phyloP scores from a whole-genome alignment of 1,140 invertebrate species.

The Dendroctonus ponderosae region DNA sequence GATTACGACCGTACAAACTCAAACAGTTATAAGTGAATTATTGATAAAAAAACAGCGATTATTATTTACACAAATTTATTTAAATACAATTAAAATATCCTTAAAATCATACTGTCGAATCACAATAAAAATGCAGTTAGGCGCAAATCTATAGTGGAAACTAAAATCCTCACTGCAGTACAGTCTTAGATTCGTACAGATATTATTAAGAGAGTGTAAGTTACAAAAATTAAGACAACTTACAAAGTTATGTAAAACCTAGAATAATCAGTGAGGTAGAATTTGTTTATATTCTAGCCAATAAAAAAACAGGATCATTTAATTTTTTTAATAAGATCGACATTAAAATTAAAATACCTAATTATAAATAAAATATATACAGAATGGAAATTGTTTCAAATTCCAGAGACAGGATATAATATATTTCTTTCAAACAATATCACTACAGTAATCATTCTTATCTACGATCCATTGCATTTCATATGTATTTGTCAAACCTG shows the following conservation, averaged over 20 bases:
- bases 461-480: slow-evolving; percentile 25
- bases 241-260: slow-evolving; percentile 31
- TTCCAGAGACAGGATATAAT: slow-evolving; percentile 32
- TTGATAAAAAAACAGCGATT: not conserved
- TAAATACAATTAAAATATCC: slow-evolving; percentile 41
- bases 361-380: slow-evolving; percentile 36
- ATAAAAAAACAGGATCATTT: slow-evolving; percentile 28
- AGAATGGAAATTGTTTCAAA: slow-evolving; percentile 41
- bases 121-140: slow-evolving; percentile 35
- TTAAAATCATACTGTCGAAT: slow-evolving; percentile 40
- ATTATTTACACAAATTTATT: slow-evolving; percentile 44
- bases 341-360: slow-evolving; percentile 34
- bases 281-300: slow-evolving; percentile 40
- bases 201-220: slow-evolving; percentile 17
- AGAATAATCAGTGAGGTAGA: slow-evolving; percentile 42
- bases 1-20: too few species aligned
- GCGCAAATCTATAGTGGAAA: slow-evolving; percentile 25
- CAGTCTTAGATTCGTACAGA: slow-evolving; percentile 43
- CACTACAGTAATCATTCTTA: slow-evolving; percentile 30
- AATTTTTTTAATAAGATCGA: slow-evolving; percentile 28
- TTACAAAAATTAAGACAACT: slow-evolving; percentile 27
- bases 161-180: slow-evolving; percentile 36
- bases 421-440: slow-evolving; percentile 37
- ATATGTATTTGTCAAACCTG: slow-evolving; percentile 22
- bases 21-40: too few species aligned